phyloP scores from a whole-genome alignment of 2,888 invertebrate species.

The Balanococcus diminutus region DNA sequence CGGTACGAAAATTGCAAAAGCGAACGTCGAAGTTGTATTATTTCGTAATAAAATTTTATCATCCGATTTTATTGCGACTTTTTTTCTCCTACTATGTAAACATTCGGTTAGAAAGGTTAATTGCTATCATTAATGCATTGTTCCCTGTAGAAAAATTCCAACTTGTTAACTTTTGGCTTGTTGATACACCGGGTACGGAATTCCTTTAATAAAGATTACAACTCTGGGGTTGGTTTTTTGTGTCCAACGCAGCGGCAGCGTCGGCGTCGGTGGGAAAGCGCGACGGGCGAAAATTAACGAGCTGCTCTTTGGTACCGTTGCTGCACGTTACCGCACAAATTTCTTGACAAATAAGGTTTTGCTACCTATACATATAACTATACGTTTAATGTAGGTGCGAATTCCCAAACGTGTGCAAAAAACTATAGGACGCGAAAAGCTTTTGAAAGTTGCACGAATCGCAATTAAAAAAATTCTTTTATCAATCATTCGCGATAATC shows the following conservation, averaged over 20 bases:
- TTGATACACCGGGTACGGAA: constrained; percentile 25
- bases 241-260: background rate
- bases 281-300: background rate
- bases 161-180: constrained; percentile 31
- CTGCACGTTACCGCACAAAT: background rate
- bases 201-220: constrained; percentile 27
- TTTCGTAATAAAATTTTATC: constrained; percentile 39
- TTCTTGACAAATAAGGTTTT: background rate
- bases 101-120: background rate
- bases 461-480: constrained; percentile 14
- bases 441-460: background rate
- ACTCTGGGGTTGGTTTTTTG: background rate
- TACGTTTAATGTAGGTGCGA: background rate
- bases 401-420: background rate
- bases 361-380: background rate
- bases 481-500: constrained; percentile 24
- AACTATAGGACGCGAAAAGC: background rate
- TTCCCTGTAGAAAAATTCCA: constrained; percentile 18
- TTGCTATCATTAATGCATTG: constrained; percentile 23
- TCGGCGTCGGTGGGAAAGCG: too few relatives aligned
- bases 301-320: background rate
- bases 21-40: constrained; percentile 41
- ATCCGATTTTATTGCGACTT: constrained; percentile 27
- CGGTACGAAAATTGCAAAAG: constrained; percentile 26
- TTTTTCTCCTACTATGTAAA: background rate